Percentiles rank a stretch among this genome's conserved stretches.
These are phyloP conservation scores for Bambusicola thoracicus DNA, from an alignment of 2,113 vertebrate species.

Conservation along the genomic window DNA sequence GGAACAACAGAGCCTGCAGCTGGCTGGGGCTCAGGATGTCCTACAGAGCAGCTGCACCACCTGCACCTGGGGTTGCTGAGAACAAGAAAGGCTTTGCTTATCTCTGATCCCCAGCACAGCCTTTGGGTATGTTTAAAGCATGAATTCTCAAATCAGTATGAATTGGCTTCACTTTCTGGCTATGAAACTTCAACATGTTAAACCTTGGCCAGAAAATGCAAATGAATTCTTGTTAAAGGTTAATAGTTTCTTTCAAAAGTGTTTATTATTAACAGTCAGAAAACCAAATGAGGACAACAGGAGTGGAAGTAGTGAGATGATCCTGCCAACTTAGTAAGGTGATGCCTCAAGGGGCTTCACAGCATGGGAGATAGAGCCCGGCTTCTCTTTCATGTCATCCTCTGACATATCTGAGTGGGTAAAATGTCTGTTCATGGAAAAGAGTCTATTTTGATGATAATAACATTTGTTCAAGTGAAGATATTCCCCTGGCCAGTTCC, in stretches of 20 bases:
- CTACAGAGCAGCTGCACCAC: neutral
- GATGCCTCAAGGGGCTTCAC: neutral
- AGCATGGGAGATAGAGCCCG: neutral
- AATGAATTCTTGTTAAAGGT: neutral
- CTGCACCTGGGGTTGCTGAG: fast-evolving
- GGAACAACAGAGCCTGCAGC: neutral
- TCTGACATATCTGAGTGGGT: neutral
- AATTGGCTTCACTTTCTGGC: neutral
- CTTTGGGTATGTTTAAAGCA: fast-evolving
- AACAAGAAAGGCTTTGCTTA: too few species aligned
- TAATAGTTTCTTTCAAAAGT: neutral
- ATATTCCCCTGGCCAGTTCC: neutral
- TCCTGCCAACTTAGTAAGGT: neutral
- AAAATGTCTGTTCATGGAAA: neutral
- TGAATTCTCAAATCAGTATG: fast-evolving
- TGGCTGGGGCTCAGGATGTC: neutral
- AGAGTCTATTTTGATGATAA: neutral
- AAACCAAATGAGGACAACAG: neutral
- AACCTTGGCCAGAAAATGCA: fast-evolving
- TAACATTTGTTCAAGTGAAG: neutral
- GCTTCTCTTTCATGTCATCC: neutral
- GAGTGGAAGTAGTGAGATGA: neutral
- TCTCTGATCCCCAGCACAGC: neutral
- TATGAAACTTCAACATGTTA: neutral
- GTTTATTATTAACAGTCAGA: neutral